Evolutionary conservation across 2,113 vertebrate species (phyloP).

Genomic region (Camelus dromedarius): DNA sequence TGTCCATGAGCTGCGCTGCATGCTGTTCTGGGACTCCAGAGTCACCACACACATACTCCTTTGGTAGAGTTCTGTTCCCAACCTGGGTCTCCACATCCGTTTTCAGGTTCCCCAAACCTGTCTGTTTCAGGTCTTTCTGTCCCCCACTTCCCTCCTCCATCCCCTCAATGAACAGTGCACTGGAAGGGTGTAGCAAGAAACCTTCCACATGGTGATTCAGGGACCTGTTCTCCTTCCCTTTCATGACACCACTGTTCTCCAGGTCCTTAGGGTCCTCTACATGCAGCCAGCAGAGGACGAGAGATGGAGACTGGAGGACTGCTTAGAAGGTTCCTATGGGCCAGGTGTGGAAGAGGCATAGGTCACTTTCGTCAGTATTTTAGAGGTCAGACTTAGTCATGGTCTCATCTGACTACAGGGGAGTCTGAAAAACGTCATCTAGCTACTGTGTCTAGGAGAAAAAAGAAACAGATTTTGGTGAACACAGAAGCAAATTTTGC

Average conservation of each 20-base stretch:
- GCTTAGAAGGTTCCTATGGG: neutral
- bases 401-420: neutral
- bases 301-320: neutral
- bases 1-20: neutral
- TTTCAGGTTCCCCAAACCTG: neutral
- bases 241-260: neutral
- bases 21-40: too few species aligned
- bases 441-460: neutral
- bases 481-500: neutral
- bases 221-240: neutral
- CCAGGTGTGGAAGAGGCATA: neutral
- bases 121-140: neutral
- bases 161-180: neutral
- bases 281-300: neutral
- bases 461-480: neutral
- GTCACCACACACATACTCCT: neutral
- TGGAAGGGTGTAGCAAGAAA: neutral
- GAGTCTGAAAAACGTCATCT: neutral
- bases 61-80: neutral
- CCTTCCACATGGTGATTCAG: neutral
- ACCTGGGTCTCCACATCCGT: neutral
- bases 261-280: neutral
- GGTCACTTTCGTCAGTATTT: neutral
- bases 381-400: neutral
- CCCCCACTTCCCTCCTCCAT: too few species aligned